phyloP scores from a whole-genome alignment of 2,888 invertebrate species.

The Patella caerulea region DNA sequence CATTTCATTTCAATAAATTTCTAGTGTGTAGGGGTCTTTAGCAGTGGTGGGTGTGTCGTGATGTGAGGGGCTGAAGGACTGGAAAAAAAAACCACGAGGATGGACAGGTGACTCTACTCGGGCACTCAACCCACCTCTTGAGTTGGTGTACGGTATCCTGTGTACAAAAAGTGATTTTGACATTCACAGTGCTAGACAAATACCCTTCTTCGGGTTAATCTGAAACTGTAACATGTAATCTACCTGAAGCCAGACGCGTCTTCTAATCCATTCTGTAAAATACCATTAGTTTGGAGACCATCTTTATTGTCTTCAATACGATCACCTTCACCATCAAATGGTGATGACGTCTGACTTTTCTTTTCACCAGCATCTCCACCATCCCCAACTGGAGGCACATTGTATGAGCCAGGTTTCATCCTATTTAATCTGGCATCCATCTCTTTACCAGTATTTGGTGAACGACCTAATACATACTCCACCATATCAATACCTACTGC shows the following conservation, averaged over 20 bases:
- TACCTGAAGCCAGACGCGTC: slow-evolving; percentile 76
- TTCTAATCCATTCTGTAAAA: slow-evolving; percentile 79
- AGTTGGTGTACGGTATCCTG: too few species aligned
- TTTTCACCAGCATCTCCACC: slow-evolving; percentile 39
- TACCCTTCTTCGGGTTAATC: background rate
- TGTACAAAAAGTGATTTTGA: too few species aligned
- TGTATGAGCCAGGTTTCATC: slow-evolving; percentile 30
- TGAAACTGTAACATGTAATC: background rate
- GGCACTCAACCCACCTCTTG: too few species aligned
- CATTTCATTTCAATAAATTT: too few species aligned
- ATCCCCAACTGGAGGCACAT: background rate
- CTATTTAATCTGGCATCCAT: slow-evolving; percentile 78
- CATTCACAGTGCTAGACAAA: too few species aligned
- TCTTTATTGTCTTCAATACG: slow-evolving; percentile 68
- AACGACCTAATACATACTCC: slow-evolving; percentile 92
- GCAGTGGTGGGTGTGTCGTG: too few species aligned
- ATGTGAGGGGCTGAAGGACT: too few species aligned
- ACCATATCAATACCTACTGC: slow-evolving; percentile 98
- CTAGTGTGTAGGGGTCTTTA: too few species aligned
- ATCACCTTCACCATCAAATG: slow-evolving; percentile 73
- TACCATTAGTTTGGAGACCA: slow-evolving; percentile 74
- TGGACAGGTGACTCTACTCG: too few species aligned
- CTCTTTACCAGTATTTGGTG: slow-evolving; percentile 81
- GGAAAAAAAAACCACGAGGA: too few species aligned
- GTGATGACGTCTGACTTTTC: slow-evolving; percentile 75